Evolutionary conservation across 2,113 vertebrate species (phyloP).

Genomic region (Psephotus haematonotus): DNA sequence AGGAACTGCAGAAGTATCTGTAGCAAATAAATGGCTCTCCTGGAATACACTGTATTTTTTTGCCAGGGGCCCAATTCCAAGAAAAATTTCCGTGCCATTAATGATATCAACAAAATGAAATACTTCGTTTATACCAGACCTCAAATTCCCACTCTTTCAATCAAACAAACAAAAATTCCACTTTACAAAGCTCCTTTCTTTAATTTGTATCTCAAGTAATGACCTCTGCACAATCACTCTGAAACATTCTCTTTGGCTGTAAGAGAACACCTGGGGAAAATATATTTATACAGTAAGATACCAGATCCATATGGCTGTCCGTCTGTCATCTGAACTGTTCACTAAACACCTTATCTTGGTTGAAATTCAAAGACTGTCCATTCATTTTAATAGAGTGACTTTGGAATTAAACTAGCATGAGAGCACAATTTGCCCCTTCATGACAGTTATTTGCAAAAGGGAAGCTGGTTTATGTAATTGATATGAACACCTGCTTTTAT

Average conservation of each 20-base stretch:
- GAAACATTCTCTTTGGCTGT: neutral
- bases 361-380: neutral
- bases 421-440: neutral
- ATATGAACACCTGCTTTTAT: constrained; percentile 19
- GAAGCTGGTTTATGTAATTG: constrained; percentile 16
- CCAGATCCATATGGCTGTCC: neutral
- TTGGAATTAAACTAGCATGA: neutral
- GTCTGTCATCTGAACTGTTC: neutral
- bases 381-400: constrained; percentile 23
- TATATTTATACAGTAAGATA: neutral
- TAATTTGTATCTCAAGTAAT: neutral
- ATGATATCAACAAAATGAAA: neutral
- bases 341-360: neutral
- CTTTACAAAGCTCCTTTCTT: neutral
- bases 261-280: neutral
- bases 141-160: neutral
- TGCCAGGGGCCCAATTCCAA: neutral
- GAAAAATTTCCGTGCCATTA: neutral
- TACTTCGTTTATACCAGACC: neutral
- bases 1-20: neutral
- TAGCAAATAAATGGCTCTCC: neutral
- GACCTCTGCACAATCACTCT: neutral
- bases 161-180: neutral
- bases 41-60: neutral
- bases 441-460: constrained; percentile 34